Conservation (phyloP, 2,797 vertebrate genomes). For the Carcharodon carcharias region DNA sequence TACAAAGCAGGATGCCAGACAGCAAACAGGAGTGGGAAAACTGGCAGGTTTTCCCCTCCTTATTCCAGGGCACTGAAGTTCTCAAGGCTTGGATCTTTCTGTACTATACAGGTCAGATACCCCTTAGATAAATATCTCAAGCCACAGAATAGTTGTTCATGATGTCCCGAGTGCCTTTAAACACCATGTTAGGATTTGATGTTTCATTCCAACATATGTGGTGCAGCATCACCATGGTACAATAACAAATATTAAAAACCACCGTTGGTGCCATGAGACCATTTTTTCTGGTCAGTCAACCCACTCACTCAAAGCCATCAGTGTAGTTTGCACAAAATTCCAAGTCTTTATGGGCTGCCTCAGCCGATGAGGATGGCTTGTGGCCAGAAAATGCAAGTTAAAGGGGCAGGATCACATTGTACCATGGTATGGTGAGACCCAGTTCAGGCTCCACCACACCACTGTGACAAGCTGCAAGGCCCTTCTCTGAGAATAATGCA, state of each 20-base stretch:
- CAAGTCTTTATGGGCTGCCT: background rate
- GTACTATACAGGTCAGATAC: background rate
- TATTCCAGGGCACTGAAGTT: background rate
- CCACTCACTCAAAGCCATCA: background rate
- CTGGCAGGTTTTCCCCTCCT: background rate
- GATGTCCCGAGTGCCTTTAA: background rate
- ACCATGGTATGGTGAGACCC: background rate
- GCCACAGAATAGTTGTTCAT: background rate
- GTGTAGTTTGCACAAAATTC: background rate
- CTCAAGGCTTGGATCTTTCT: background rate
- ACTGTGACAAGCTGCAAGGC: background rate
- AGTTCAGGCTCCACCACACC: background rate
- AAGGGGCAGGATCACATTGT: background rate
- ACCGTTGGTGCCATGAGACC: background rate
- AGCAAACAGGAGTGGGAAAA: background rate
- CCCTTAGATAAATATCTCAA: background rate
- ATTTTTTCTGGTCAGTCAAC: background rate
- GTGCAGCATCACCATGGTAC: background rate
- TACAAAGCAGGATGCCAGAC: background rate
- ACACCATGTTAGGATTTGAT: background rate
- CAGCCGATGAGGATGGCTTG: background rate
- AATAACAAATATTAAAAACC: background rate
- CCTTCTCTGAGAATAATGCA: background rate
- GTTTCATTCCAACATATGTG: background rate
- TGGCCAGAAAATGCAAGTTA: background rate